Evolutionary conservation across 2,888 invertebrate species (phyloP), one percentile per base, ranked within the genome.

Genomic region (Agrotis exclamationis): DNA sequence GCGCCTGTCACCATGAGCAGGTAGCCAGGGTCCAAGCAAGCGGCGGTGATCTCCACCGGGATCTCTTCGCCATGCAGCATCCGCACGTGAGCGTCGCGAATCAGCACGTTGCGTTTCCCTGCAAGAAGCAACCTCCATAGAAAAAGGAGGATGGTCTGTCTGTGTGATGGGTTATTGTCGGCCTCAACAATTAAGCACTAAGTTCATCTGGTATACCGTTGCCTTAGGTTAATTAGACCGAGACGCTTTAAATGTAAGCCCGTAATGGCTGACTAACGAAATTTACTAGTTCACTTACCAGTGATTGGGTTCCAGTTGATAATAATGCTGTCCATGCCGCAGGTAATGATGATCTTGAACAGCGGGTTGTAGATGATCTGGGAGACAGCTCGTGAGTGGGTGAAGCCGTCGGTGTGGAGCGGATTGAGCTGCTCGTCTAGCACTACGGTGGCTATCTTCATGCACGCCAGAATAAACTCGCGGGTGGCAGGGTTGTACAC

Each of bases 261-360:
- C 39, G 39, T 39, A 11, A 39, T 39, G 39, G 39, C 39, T 2
- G 39, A 39, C 39, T 39, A 39, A 39, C 39, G 9, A 9, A 39
- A 39, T 39, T 39, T 39, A 39, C 39, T 39, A 39, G 3, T 14
- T 33, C 9, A 63, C 63, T 74, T 74, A 86, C 97, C 98, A 58
- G 96, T 97, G 92, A 97, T 96, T 0, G 98, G 97, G 90, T 98
- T 97, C 98, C 98, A 99, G 44, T 98, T 97, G 83, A 98, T 98
- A 70, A 99, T 98, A 78, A 97, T 97, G 79, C 98, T 98, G 88
- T 98, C 98, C 90, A 97, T 94, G 70, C 98, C 98, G 66, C 97
- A 98, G 0, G 98, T 98, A 67, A 98, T 97, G 79, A 98, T 96
- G 77, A 97, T 96, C 89, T 97, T 97, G 86, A 98, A 98, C 1